phyloP scores from a whole-genome alignment of 2,797 vertebrate species.

The Iguana delicatissima region DNA sequence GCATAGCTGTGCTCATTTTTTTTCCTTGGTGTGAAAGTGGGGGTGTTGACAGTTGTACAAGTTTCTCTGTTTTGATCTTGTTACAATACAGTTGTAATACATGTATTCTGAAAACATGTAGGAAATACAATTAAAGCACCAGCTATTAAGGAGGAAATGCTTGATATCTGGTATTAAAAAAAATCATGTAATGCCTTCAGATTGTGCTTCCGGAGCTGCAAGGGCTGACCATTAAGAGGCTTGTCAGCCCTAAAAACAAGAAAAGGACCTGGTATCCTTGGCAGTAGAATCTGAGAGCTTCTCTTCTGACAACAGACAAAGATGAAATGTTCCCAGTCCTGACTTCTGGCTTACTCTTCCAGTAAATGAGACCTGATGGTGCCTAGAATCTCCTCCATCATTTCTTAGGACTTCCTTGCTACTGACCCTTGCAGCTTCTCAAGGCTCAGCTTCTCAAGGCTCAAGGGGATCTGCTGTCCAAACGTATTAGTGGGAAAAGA shows the following conservation, averaged over 20 bases:
- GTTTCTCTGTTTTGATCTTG: background rate
- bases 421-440: background rate
- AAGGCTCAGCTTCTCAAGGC: background rate
- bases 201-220: background rate
- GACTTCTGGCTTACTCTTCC: accelerated
- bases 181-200: background rate
- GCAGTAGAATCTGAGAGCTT: conserved; percentile 32
- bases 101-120: background rate
- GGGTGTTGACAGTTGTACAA: background rate
- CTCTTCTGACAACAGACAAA: background rate
- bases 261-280: accelerated
- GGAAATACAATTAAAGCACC: background rate
- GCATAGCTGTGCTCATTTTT: background rate
- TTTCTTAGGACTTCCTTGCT: background rate
- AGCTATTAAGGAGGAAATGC: background rate
- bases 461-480: conserved; percentile 1
- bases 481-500: background rate
- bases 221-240: background rate
- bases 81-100: background rate
- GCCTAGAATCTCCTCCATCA: accelerated
- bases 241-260: background rate
- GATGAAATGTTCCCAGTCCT: background rate
- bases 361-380: background rate
- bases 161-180: background rate
- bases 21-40: background rate